phyloP scores from a whole-genome alignment of 2,888 invertebrate genomes.

The Pterostichus niger region DNA sequence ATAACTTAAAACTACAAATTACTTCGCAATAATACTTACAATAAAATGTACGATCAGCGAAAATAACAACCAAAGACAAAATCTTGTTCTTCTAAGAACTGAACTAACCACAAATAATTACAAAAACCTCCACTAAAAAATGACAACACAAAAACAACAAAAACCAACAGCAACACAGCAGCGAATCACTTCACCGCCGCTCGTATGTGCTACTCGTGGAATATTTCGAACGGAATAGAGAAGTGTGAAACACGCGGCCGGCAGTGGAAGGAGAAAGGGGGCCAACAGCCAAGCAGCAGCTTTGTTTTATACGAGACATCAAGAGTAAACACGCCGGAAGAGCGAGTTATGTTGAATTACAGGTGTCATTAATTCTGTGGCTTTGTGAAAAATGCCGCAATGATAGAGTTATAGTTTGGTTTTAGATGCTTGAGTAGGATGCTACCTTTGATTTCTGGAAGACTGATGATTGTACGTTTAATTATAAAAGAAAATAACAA shows the following conservation, averaged over 20 bases:
- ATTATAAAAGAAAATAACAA: too few species aligned
- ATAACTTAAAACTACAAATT: not conserved
- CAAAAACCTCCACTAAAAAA: not conserved
- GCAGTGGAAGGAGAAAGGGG: constrained; percentile 11
- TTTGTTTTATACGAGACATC: not conserved
- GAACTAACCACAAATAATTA: too few species aligned
- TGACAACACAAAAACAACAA: not conserved
- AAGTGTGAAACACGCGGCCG: not conserved
- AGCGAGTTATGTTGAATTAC: constrained; percentile 54
- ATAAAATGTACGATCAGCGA: not conserved
- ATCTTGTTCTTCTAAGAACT: not conserved
- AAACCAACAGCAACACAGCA: not conserved
- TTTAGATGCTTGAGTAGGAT: too few species aligned
- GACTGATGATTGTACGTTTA: not conserved
- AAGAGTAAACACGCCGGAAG: constrained; percentile 15
- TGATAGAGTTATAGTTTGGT: not conserved
- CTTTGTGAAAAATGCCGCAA: not conserved
- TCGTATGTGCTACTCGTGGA: not conserved
- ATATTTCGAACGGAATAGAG: not conserved
- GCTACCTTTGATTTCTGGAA: constrained; percentile 10
- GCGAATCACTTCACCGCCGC: not conserved
- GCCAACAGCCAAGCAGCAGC: constrained; percentile 22
- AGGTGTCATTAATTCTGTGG: constrained; percentile 24
- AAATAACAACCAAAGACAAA: not conserved
- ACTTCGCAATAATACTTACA: not conserved